Evolutionary conservation across 2,797 vertebrate genomes (phyloP).

Genomic region (Threskiornis aethiopicus): DNA sequence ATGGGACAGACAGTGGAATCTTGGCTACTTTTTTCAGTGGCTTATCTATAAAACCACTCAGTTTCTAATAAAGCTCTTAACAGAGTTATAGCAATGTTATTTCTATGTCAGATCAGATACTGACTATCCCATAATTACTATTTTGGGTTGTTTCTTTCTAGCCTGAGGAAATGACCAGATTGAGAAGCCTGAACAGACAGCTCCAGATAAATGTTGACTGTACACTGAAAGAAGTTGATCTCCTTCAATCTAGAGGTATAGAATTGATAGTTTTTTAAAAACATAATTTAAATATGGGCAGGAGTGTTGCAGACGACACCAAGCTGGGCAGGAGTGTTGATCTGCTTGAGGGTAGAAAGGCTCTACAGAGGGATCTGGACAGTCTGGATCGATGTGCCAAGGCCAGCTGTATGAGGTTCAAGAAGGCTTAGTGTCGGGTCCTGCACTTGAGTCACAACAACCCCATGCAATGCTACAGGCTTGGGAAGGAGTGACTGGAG

Average conservation of each 20-base stretch:
- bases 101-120: conserved; percentile 31
- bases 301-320: neutral
- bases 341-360: neutral
- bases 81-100: neutral
- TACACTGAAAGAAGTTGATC: conserved; percentile 96
- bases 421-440: accelerated
- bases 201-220: conserved; percentile 99
- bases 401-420: neutral
- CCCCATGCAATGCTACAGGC: accelerated
- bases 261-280: conserved; percentile 49
- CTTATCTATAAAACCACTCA: neutral
- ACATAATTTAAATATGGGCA: accelerated
- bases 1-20: neutral
- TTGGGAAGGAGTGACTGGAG: neutral
- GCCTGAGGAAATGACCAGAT: conserved; percentile 98
- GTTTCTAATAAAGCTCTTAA: neutral
- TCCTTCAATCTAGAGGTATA: conserved; percentile 95
- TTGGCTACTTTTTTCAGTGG: neutral
- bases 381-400: accelerated
- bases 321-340: neutral
- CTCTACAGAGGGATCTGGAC: neutral
- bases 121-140: conserved; percentile 65
- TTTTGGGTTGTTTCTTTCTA: conserved; percentile 78
- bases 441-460: neutral
- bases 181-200: conserved; percentile 93